These are phyloP conservation scores for Junco hyemalis DNA, from an alignment of 2,113 vertebrate genomes.

Conservation along the genomic window DNA sequence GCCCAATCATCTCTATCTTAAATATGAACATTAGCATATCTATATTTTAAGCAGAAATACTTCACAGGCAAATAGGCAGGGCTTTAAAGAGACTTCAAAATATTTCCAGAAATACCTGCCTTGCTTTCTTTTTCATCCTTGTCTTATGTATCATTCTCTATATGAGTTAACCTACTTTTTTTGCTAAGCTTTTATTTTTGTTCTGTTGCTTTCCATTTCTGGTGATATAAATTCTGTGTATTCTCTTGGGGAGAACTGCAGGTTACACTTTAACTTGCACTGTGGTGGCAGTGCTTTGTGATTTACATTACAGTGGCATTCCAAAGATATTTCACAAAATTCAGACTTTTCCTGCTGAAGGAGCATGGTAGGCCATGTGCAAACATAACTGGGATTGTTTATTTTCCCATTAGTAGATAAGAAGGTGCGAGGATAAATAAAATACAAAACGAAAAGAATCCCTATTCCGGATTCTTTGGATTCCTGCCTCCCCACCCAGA, in stretches of 20 bases:
- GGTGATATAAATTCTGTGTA: neutral
- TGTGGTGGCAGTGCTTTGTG: neutral
- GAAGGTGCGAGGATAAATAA: neutral
- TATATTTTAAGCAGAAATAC: neutral
- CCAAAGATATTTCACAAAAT: neutral
- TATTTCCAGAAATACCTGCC: neutral
- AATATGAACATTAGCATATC: neutral
- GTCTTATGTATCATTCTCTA: neutral
- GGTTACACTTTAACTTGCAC: neutral
- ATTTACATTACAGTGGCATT: neutral
- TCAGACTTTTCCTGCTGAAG: neutral
- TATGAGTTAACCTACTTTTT: neutral
- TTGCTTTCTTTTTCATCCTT: neutral
- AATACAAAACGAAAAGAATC: neutral
- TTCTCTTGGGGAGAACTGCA: neutral
- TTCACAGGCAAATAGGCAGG: neutral
- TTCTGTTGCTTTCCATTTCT: neutral
- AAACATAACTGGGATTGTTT: neutral
- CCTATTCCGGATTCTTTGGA: neutral
- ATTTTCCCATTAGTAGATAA: neutral
- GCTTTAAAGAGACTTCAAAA: neutral
- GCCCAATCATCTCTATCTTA: neutral
- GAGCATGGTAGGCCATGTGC: neutral
- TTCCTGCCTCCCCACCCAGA: conserved; percentile 34
- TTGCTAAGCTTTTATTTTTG: neutral